Evolutionary conservation across 2,797 vertebrate species (phyloP).

Genomic region (Oreochromis mossambicus): DNA sequence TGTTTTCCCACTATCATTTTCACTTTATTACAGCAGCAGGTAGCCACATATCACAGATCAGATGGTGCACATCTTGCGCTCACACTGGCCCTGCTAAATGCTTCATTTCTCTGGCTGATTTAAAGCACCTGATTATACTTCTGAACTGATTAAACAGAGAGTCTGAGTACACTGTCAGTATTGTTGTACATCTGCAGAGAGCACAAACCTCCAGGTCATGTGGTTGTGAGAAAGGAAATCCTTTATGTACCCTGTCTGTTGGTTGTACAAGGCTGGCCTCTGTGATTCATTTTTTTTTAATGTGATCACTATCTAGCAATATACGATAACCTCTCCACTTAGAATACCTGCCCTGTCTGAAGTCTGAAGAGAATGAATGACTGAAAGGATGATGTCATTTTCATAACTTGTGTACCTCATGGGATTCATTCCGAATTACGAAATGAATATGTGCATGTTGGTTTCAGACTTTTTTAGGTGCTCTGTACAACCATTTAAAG

Average conservation of each 20-base stretch:
- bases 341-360: neutral
- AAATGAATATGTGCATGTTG: neutral
- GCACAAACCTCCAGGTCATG: conserved; percentile 13
- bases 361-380: neutral
- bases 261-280: neutral
- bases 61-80: conserved; percentile 15
- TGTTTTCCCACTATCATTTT: neutral
- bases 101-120: conserved; percentile 38
- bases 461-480: neutral
- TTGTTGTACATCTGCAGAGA: conserved; percentile 29
- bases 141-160: conserved; percentile 34
- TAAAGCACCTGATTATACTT: conserved; percentile 57
- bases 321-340: neutral
- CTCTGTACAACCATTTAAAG: conserved; percentile 18
- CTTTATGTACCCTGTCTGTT: neutral
- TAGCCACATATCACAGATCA: conserved; percentile 2
- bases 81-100: neutral
- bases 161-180: conserved; percentile 39
- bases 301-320: neutral
- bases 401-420: neutral
- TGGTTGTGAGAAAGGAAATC: conserved; percentile 12
- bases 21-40: neutral
- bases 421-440: neutral
- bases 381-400: neutral
- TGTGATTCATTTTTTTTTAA: neutral